Base-by-base conservation (phyloP, 2,888 invertebrate genomes). In the Anagyrus pseudococci region DNA sequence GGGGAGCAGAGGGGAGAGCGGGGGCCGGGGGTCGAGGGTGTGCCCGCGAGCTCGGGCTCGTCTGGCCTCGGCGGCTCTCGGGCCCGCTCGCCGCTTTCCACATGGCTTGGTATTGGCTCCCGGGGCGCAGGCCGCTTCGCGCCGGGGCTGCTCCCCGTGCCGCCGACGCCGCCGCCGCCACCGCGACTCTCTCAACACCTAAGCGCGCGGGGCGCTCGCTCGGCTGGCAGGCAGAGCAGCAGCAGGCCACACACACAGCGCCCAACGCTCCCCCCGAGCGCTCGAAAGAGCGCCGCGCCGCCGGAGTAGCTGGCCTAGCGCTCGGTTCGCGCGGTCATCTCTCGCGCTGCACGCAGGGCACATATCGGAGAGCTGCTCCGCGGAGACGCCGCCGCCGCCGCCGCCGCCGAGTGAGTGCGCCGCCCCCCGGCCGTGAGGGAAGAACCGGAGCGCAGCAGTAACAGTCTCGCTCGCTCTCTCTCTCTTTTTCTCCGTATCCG, bases 41-140 rank as follows among this genome's bases (percentile, higher is more conserved):
- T 33, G 37, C 22, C 15, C 17, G 66, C 68, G 43, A 62, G 70
- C 68, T 64, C 62, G 64, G 71, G 69, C 62, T 67, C 58, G 59
- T 57, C n/a, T n/a, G 52, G 66, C 67, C 69, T 77, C 78, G 76
- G 74, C 50, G 64, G 73, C 66, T 65, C 72, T 76, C 77, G 77
- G 72, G 55, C 64, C 70, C 67, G 66, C 73, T 78, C 79, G 79
- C 78, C 71, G 71, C 72, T 75, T 77, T 79, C 77, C 79, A 78
- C 79, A 79, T 79, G 80, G 80, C 74, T 76, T 77, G 79, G 79
- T 78, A 80, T 79, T 79, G 80, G 79, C 78, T 79, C 78, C 77
- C 79, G 79, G 77, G 63, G 58, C 63, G 37, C 4, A 4, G 81
- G 33, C n/a, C n/a, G 8, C 52, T 2, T 8, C 82, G 75, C n/a